Evolutionary conservation across 2,888 invertebrate species (phyloP).

Genomic region (Pinctada fucata): DNA sequence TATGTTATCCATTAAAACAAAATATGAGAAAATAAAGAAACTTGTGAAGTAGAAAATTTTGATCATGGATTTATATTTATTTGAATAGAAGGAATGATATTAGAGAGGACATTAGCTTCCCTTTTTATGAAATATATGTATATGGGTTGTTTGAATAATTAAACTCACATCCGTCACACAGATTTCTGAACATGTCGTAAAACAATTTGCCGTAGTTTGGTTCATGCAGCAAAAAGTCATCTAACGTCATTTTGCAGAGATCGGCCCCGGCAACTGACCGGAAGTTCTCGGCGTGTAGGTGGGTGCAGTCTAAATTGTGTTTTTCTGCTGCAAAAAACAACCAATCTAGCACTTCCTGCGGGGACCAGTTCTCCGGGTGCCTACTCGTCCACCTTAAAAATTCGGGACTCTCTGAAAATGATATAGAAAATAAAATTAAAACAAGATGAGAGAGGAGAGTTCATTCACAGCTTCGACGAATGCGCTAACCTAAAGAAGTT

Average conservation of each 20-base stretch:
- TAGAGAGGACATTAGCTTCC: too few species aligned
- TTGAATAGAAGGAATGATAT: too few species aligned
- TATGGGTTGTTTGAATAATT: too few species aligned
- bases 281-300: slow-evolving; percentile 63
- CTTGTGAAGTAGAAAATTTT: too few species aligned
- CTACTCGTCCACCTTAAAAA: slow-evolving; percentile 60
- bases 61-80: too few species aligned
- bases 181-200: slow-evolving; percentile 55
- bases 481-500: too few species aligned
- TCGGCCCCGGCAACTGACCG: slow-evolving; percentile 57
- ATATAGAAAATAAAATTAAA: neutral
- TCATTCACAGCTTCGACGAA: too few species aligned
- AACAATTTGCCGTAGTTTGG: slow-evolving; percentile 59
- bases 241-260: slow-evolving; percentile 57
- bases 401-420: slow-evolving; percentile 37
- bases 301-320: slow-evolving; percentile 56
- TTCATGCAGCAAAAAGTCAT: slow-evolving; percentile 56
- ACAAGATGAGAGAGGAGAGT: neutral
- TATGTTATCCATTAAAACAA: too few species aligned
- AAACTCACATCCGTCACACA: slow-evolving; percentile 56
- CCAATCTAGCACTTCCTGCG: slow-evolving; percentile 67
- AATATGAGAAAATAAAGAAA: too few species aligned
- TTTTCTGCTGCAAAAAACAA: slow-evolving; percentile 58
- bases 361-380: slow-evolving; percentile 66
- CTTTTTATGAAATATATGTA: too few species aligned